Conservation (phyloP, 2,888 invertebrate genomes). For the Trilocha varians region DNA sequence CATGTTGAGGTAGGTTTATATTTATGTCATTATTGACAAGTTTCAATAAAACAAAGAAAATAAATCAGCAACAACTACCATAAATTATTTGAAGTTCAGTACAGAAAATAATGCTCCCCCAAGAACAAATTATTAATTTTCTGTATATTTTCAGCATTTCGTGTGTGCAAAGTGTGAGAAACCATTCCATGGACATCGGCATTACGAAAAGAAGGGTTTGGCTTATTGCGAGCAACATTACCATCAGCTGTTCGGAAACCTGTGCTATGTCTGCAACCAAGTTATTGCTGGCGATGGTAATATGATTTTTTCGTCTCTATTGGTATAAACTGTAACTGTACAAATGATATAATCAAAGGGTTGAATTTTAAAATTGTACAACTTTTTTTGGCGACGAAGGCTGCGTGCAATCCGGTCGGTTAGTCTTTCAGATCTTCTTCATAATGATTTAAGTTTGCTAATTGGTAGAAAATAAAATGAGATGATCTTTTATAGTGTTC, state of each 20-base stretch:
- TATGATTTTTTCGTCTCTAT: background rate
- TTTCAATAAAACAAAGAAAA: background rate
- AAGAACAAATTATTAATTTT: too few relatives aligned
- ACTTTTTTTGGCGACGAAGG: too few relatives aligned
- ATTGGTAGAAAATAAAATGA: too few relatives aligned
- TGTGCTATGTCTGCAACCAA: slow-evolving; percentile 99
- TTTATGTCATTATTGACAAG: background rate
- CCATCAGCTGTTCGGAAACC: slow-evolving; percentile 98
- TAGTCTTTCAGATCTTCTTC: too few relatives aligned
- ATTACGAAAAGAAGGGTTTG: slow-evolving; percentile 98
- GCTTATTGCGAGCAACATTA: slow-evolving; percentile 99
- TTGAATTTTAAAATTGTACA: too few relatives aligned
- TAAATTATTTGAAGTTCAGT: too few relatives aligned
- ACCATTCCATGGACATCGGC: slow-evolving; percentile 98
- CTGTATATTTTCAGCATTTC: slow-evolving; percentile 82
- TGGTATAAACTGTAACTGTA: too few relatives aligned
- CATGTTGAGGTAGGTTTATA: slow-evolving; percentile 86
- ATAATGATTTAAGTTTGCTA: too few relatives aligned
- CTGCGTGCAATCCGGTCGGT: too few relatives aligned
- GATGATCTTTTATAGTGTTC: slow-evolving; percentile 89
- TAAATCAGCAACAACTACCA: too few relatives aligned
- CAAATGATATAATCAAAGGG: too few relatives aligned
- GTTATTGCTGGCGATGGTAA: slow-evolving; percentile 97
- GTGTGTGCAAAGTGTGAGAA: slow-evolving; percentile 99
- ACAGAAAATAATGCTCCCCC: too few relatives aligned